phyloP scores from a whole-genome alignment of 2,888 invertebrate genomes.

The Pachymerium ferrugineum region DNA sequence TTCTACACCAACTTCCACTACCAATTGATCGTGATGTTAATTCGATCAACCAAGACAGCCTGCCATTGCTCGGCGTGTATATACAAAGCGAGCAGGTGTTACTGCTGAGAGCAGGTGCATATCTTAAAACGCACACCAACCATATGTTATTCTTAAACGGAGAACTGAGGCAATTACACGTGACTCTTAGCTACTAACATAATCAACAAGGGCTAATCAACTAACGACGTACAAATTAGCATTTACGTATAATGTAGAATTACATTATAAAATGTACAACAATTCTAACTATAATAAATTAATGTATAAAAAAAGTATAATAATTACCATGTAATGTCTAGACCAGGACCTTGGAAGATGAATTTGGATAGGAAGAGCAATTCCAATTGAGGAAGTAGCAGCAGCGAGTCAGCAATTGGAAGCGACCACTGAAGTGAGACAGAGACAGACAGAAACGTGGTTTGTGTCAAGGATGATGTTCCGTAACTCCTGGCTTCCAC shows the following conservation, averaged over 20 bases:
- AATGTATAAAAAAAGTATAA: not conserved
- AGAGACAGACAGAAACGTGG: conserved; percentile 9
- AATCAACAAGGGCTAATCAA: not conserved
- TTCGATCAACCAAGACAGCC: not conserved
- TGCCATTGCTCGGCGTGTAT: not conserved
- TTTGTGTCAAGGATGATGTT: conserved; percentile 14
- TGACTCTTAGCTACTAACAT: not conserved
- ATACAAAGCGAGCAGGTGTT: conserved; percentile 13
- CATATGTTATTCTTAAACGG: conserved; percentile 3
- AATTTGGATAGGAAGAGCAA: not conserved
- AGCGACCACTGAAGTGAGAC: conserved; percentile 6
- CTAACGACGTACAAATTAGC: not conserved
- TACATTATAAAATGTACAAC: too few species aligned
- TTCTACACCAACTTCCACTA: not conserved
- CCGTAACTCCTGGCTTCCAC: conserved; percentile 27
- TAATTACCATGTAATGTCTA: conserved; percentile 29
- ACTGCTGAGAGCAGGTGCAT: conserved; percentile 6
- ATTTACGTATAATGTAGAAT: not conserved
- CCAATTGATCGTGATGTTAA: conserved; percentile 13
- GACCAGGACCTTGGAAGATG: conserved; percentile 20
- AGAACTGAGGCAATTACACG: not conserved
- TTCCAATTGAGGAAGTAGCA: conserved; percentile 8
- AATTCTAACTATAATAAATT: not conserved
- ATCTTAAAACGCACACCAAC: conserved; percentile 4
- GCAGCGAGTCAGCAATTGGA: conserved; percentile 1